A percentile compares a stretch with the other conserved stretches of the same genome.
Evolutionary conservation across 53 echinoderm and acorn worm genomes (phyloP).

Genomic region (Henricia sp.): DNA sequence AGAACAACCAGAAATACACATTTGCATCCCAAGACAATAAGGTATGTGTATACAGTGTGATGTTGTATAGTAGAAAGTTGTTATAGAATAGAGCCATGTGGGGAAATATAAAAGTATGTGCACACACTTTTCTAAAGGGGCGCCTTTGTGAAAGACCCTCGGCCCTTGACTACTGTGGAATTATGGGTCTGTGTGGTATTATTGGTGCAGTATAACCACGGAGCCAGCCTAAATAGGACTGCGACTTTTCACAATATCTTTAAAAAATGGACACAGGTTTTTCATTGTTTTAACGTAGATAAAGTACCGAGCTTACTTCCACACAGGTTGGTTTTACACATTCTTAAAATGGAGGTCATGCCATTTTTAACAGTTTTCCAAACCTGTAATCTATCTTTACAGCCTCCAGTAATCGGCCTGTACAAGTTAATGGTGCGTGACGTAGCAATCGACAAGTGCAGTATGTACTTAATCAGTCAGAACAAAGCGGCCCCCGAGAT

Average conservation of each 20-base stretch:
- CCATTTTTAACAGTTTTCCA: neutral
- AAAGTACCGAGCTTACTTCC: no score
- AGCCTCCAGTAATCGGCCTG: slow-evolving; percentile 90
- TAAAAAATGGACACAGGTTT: neutral
- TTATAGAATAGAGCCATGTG: no score
- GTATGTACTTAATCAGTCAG: slow-evolving; percentile 90
- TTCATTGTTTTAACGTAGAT: neutral
- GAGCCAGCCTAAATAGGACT: neutral
- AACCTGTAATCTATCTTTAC: slow-evolving; percentile 5
- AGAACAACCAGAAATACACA: slow-evolving; percentile 92
- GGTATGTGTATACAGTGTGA: slow-evolving; percentile 59
- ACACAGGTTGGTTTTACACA: no score
- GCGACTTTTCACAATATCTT: neutral
- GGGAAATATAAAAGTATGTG: no score
- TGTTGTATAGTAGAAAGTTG: neutral
- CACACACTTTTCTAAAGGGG: no score
- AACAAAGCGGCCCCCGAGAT: slow-evolving; percentile 90
- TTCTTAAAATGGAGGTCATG: neutral
- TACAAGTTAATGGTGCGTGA: slow-evolving; percentile 96
- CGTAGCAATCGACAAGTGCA: slow-evolving; percentile 93
- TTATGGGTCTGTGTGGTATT: no score
- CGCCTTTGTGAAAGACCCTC: no score
- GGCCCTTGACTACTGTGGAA: no score
- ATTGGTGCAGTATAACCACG: no score
- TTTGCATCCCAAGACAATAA: slow-evolving; percentile 95